Evolutionary conservation across 2,113 vertebrate species (phyloP), one percentile per base, ranked within the genome.

Genomic region (Upupa epops): DNA sequence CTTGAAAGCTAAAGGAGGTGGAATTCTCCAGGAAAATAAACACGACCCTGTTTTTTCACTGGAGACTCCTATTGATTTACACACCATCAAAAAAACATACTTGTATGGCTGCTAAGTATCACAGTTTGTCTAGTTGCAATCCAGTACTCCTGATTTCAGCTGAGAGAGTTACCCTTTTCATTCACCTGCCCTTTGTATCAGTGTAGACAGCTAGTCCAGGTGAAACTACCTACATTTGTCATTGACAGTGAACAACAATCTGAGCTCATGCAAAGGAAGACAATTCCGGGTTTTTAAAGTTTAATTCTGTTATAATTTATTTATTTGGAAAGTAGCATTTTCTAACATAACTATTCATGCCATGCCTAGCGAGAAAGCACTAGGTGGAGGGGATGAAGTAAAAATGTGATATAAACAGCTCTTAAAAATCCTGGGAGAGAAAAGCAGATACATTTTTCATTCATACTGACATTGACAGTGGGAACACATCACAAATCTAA

Each of bases 151-250:
- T 29, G 36, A 94, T 96, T 97, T 97, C 89, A 95, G 71, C 81
- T 83, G 90, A 84, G 84, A 93, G 68, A 92, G 84, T 95, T 96
- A 94, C 84, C 95, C 84, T 96, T 96, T 96, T 93, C 56, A 92
- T 89, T 97, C 90, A 97, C 86, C 84, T 75, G 73, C 82, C 71
- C 85, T 97, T 95, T 96, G 90, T 69, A 96, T 96, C 94, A 97
- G 83, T 9, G 58, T 61, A 94, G 92, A 97, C 92, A 96, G 75
- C 74, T 81, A 96, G 96, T 85, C 94, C 97, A 97, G 94, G 88
- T 97, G 94, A 92, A 89, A 93, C 91, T 92, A 90, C 78, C 94
- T 52, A 78, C 66, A 96, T 96, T 87, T 94, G 65, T 95, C 92
- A 96, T 69, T 94, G 95, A 73, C 69, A 92, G 36, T 20, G 26